Evolutionary conservation across 2,797 vertebrate species (phyloP).

Genomic region (Lophius americanus): DNA sequence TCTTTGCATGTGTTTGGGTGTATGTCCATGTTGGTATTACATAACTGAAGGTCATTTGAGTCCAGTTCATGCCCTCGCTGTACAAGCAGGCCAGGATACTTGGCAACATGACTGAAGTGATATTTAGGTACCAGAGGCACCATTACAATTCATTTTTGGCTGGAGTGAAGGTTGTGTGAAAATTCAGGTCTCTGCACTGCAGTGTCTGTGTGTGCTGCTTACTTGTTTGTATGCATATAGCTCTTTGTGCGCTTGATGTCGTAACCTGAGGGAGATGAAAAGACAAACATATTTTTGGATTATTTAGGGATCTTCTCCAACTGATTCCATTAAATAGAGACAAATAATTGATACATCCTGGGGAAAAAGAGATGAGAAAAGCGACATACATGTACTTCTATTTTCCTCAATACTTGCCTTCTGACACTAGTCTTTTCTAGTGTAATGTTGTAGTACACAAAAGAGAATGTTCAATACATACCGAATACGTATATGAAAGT

Average conservation of each 20-base stretch:
- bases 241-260: conserved; percentile 98
- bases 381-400: conserved; percentile 10
- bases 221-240: conserved; percentile 99
- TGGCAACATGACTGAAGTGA: neutral
- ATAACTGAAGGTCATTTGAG: conserved; percentile 21
- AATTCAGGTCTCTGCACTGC: neutral
- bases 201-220: conserved; percentile 53
- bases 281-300: conserved; percentile 53
- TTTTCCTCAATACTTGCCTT: conserved; percentile 27
- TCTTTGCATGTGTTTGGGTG: neutral
- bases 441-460: neutral
- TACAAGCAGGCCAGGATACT: neutral
- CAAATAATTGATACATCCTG: conserved; percentile 49
- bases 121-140: neutral
- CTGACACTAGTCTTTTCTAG: conserved; percentile 22
- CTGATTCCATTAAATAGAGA: conserved; percentile 12
- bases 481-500: too few species aligned
- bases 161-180: neutral
- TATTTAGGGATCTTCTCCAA: conserved; percentile 31
- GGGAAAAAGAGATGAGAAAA: conserved; percentile 26
- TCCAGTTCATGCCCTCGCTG: conserved; percentile 9
- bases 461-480: neutral
- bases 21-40: conserved; percentile 16
- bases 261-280: conserved; percentile 86
- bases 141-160: neutral